Conservation (phyloP, 92 coral and sea anemone genomes). For the Bergia puertoricense region DNA sequence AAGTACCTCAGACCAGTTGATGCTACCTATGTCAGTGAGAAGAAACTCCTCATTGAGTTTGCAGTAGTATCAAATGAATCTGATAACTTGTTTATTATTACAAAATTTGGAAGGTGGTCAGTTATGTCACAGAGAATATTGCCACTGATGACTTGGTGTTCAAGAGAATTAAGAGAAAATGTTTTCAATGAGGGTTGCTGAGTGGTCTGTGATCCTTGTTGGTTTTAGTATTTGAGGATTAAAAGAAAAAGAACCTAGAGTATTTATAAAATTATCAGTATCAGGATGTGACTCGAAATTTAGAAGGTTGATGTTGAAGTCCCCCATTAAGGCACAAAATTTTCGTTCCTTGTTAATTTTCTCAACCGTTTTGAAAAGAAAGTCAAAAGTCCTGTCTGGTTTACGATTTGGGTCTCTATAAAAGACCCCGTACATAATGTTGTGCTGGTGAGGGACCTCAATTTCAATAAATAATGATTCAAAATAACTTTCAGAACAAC, state of each 20-base stretch:
- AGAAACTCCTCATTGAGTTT: slow-evolving; percentile 18
- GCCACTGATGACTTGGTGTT: slow-evolving; percentile 58
- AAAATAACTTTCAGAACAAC: slow-evolving; percentile 2
- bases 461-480: not conserved
- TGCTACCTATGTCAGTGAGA: not conserved
- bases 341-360: too few species aligned
- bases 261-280: slow-evolving; percentile 55
- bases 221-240: too few species aligned
- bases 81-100: too few species aligned
- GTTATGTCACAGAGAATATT: too few species aligned
- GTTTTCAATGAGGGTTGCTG: slow-evolving; percentile 28
- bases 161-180: slow-evolving; percentile 61
- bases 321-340: slow-evolving; percentile 50
- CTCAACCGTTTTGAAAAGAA: too few species aligned
- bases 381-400: slow-evolving; percentile 9
- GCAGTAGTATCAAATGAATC: slow-evolving; percentile 42
- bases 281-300: slow-evolving; percentile 44
- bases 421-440: slow-evolving; percentile 41
- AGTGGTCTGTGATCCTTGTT: too few species aligned
- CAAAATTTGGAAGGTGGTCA: too few species aligned
- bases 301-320: slow-evolving; percentile 56
- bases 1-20: slow-evolving; percentile 37
- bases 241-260: slow-evolving; percentile 54
- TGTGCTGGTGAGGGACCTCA: too few species aligned
- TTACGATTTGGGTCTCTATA: slow-evolving; percentile 57